Conservation (phyloP, 2,797 vertebrate species). For the Nasua narica region DNA sequence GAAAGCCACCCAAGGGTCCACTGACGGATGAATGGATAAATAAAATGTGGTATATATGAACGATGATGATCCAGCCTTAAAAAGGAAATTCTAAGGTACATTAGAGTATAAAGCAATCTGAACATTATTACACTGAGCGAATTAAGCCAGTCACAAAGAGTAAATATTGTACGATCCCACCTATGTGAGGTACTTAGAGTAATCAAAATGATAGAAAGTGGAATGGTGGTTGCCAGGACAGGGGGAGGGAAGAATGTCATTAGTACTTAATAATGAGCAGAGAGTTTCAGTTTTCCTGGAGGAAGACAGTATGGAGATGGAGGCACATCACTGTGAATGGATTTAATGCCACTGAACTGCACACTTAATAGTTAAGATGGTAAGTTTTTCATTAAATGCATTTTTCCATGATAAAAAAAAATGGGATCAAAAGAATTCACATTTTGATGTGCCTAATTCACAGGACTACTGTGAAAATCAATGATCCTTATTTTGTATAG, state of each 20-base stretch:
- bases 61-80: background rate
- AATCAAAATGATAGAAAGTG: background rate
- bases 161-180: background rate
- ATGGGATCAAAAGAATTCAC: background rate
- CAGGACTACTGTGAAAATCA: background rate
- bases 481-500: background rate
- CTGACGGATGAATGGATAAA: background rate
- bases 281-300: background rate
- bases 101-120: background rate
- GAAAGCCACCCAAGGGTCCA: background rate
- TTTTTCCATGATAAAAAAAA: background rate
- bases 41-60: background rate
- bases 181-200: background rate
- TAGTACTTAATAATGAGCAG: background rate
- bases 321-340: background rate
- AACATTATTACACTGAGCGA: background rate
- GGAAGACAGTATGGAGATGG: background rate
- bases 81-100: background rate
- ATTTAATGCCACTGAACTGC: background rate
- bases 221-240: background rate
- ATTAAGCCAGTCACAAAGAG: background rate
- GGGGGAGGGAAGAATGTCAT: background rate
- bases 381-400: background rate
- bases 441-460: background rate
- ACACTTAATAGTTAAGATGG: background rate